These are phyloP conservation scores for Pseudopleuronectes americanus DNA, from an alignment of 2,797 vertebrate species.

Conservation along the genomic window DNA sequence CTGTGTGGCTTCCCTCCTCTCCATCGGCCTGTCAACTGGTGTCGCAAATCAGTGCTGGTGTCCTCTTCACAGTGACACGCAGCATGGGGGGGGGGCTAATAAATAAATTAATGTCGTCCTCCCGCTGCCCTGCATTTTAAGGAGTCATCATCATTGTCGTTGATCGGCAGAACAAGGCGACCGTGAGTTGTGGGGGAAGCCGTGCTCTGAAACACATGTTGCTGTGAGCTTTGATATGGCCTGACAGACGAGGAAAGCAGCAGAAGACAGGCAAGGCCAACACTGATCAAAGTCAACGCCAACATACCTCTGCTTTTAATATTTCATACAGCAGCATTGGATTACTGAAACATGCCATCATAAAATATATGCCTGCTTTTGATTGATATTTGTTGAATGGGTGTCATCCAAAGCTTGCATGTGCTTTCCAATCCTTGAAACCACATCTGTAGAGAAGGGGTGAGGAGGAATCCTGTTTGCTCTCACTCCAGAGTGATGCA, in stretches of 20 bases:
- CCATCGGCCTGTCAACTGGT: slow-evolving; percentile 39
- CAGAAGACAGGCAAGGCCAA: slow-evolving; percentile 66
- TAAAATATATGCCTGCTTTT: slow-evolving; percentile 54
- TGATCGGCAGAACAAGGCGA: slow-evolving; percentile 61
- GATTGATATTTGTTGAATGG: slow-evolving; percentile 65
- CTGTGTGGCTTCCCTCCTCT: slow-evolving; percentile 50
- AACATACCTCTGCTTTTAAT: slow-evolving; percentile 79
- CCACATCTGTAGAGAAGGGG: slow-evolving; percentile 30
- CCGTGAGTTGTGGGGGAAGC: slow-evolving; percentile 42
- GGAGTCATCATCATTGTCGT: slow-evolving; percentile 59
- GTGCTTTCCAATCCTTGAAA: slow-evolving; percentile 52
- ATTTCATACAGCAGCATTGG: slow-evolving; percentile 71
- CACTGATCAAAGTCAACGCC: slow-evolving; percentile 83
- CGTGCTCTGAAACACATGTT: slow-evolving; percentile 61
- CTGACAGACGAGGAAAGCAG: slow-evolving; percentile 55
- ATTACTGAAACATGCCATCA: slow-evolving; percentile 73
- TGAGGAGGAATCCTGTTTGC: slow-evolving; percentile 59
- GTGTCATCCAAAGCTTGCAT: slow-evolving; percentile 41
- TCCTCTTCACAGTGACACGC: slow-evolving; percentile 42
- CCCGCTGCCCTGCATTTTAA: slow-evolving; percentile 52
- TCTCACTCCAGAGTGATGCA: slow-evolving; percentile 64
- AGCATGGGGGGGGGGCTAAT: slow-evolving; percentile 46
- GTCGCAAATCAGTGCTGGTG: slow-evolving; percentile 52
- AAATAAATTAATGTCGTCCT: slow-evolving; percentile 68
- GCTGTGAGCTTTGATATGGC: slow-evolving; percentile 74